Evolutionary conservation across 2,888 invertebrate species (phyloP).

Genomic region (Dugesia japonica): DNA sequence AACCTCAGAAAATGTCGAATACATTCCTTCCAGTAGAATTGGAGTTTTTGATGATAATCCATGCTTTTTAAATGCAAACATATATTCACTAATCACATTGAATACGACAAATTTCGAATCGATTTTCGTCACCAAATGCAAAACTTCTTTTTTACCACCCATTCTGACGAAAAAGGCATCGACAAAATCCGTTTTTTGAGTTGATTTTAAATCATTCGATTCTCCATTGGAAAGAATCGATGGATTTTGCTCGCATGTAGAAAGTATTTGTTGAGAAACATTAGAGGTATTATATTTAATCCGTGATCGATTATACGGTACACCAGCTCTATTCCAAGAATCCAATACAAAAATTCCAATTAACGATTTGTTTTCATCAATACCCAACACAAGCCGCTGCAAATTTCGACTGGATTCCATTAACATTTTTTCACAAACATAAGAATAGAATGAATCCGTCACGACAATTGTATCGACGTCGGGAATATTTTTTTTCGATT

Average conservation of each 20-base stretch:
- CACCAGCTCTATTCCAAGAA: slow-evolving; percentile 14
- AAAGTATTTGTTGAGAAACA: neutral
- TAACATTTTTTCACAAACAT: neutral
- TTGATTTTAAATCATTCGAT: neutral
- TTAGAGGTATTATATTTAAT: neutral
- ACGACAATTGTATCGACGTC: slow-evolving; percentile 21
- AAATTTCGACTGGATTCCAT: neutral
- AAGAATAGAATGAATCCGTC: neutral
- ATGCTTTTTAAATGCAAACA: slow-evolving; percentile 28
- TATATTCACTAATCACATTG: slow-evolving; percentile 28
- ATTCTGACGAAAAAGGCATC: slow-evolving; percentile 31
- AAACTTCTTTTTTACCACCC: slow-evolving; percentile 31
- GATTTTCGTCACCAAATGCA: slow-evolving; percentile 29
- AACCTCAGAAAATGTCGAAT: slow-evolving; percentile 34
- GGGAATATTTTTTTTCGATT: neutral
- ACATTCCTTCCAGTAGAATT: slow-evolving; percentile 33
- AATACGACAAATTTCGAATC: slow-evolving; percentile 13
- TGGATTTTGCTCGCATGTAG: neutral
- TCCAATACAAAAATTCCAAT: slow-evolving; percentile 21
- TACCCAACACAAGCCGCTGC: neutral
- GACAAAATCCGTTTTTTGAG: slow-evolving; percentile 22
- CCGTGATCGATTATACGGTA: slow-evolving; percentile 3
- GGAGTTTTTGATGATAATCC: slow-evolving; percentile 33
- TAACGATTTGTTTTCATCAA: neutral
- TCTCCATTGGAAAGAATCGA: too few relatives aligned